phyloP scores from a whole-genome alignment of 1,140 invertebrate genomes.

The Probaryconus sp. region DNA sequence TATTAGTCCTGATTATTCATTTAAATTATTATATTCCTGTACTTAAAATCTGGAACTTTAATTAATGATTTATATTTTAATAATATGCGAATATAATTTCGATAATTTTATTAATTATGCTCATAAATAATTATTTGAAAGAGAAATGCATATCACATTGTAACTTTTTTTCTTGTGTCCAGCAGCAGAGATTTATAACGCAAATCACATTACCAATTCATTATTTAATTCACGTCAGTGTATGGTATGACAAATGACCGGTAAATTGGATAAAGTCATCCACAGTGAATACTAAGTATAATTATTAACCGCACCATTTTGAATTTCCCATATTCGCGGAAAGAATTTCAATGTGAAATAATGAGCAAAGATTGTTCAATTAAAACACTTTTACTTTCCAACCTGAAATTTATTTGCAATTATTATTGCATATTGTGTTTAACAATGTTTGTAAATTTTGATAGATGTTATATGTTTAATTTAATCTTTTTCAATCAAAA shows the following conservation, averaged over 20 bases:
- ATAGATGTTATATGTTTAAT: no score
- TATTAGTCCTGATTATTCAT: no score
- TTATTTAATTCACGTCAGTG: conserved; percentile 27
- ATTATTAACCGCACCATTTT: conserved; percentile 14
- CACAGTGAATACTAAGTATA: conserved; percentile 20
- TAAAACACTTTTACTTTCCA: no score
- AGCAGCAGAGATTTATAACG: conserved; percentile 5
- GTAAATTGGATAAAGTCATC: conserved; percentile 18
- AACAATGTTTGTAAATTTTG: no score
- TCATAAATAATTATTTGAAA: background rate
- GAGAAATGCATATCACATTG: background rate
- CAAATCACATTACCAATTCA: conserved; percentile 19
- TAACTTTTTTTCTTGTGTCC: background rate
- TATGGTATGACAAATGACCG: conserved; percentile 11
- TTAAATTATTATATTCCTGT: no score
- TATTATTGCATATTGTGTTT: no score
- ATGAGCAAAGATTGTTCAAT: no score
- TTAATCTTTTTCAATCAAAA: no score
- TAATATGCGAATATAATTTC: background rate
- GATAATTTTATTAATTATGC: background rate
- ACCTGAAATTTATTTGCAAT: background rate
- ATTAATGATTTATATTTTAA: background rate
- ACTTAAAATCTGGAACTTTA: no score
- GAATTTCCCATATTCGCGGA: background rate
- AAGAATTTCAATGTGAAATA: background rate